Conservation (phyloP, 2,797 vertebrate genomes). For the Helostoma temminkii region DNA sequence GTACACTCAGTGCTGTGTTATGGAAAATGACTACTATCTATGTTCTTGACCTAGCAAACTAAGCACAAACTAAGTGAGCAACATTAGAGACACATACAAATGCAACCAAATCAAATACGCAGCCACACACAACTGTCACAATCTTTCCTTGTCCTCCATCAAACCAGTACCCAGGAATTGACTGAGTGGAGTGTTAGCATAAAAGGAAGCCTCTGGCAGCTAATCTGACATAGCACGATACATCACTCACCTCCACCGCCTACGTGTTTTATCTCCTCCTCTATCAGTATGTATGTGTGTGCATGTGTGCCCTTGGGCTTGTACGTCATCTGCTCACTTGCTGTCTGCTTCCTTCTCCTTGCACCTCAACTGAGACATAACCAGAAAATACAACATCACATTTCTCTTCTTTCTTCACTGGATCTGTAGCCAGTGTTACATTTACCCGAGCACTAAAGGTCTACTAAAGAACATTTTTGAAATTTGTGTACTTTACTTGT, state of each 20-base stretch:
- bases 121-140: neutral
- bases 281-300: neutral
- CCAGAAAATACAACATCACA: neutral
- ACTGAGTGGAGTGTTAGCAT: constrained; percentile 33
- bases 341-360: neutral
- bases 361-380: constrained; percentile 34
- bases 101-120: neutral
- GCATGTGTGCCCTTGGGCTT: constrained; percentile 5
- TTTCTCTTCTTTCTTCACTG: no score
- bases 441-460: neutral
- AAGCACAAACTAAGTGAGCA: neutral
- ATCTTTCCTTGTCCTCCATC: neutral
- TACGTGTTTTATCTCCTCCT: constrained; percentile 3
- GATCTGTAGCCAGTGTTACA: no score
- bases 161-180: constrained; percentile 1
- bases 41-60: neutral
- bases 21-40: constrained; percentile 17
- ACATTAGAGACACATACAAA: constrained; percentile 2
- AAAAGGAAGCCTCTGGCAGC: constrained; percentile 39
- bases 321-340: constrained; percentile 20
- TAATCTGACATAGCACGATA: constrained; percentile 42
- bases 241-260: constrained; percentile 42
- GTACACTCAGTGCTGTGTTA: constrained; percentile 1
- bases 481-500: no score
- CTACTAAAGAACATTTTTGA: no score